Percentiles rank a stretch among this genome's conserved stretches.
These are phyloP conservation scores for Orthosia gothica DNA, from an alignment of 2,888 invertebrate species.

Conservation along the genomic window DNA sequence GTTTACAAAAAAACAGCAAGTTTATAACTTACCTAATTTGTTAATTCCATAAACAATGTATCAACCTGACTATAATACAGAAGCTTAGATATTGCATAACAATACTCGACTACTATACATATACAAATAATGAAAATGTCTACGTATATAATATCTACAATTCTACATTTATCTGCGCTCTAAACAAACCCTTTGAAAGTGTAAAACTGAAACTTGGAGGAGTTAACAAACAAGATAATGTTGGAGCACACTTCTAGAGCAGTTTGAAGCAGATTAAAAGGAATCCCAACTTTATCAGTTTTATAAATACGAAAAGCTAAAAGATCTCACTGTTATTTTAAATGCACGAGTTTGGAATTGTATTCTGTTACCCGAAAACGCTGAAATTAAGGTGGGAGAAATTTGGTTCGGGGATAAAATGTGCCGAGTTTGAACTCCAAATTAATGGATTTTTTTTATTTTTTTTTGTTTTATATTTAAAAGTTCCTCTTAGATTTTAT, in stretches of 20 bases:
- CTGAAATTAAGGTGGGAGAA: not conserved
- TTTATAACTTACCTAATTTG: too few relatives aligned
- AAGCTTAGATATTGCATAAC: not conserved
- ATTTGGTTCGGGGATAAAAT: not conserved
- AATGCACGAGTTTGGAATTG: conserved; percentile 21
- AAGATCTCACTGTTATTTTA: conserved; percentile 2
- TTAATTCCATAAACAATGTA: not conserved
- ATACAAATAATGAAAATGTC: not conserved
- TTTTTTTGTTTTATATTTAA: not conserved
- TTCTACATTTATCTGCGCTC: not conserved
- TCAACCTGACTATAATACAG: too few relatives aligned
- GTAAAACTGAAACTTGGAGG: conserved; percentile 33
- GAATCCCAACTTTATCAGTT: conserved; percentile 30
- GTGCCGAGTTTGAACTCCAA: not conserved
- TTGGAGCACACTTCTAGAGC: conserved; percentile 7
- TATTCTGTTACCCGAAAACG: not conserved
- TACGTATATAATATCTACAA: too few relatives aligned
- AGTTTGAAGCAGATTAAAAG: conserved; percentile 35
- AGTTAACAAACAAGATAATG: conserved; percentile 39
- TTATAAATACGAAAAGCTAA: conserved; percentile 12
- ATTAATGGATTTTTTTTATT: too few relatives aligned
- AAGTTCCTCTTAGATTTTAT: not conserved
- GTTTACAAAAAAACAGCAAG: not conserved
- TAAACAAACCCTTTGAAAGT: conserved; percentile 31
- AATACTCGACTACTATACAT: not conserved